Evolutionary conservation across 2,797 vertebrate species (phyloP).

Genomic region (Sebastes diaconus): DNA sequence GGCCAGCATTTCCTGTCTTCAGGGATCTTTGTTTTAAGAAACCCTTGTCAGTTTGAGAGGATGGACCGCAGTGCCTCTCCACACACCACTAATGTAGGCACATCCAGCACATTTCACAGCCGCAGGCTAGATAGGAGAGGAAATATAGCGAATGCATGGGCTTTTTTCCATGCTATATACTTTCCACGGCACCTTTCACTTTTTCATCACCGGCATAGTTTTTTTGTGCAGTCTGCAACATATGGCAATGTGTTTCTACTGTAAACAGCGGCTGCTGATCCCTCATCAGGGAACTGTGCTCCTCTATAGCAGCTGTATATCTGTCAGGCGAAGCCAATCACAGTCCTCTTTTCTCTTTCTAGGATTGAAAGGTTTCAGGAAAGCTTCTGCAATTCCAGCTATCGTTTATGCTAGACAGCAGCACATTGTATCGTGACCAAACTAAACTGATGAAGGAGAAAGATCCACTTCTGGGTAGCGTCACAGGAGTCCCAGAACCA

Average conservation of each 20-base stretch:
- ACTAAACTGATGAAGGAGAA: conserved; percentile 26
- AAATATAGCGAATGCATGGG: conserved; percentile 42
- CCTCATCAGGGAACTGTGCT: conserved; percentile 24
- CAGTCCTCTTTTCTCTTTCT: conserved; percentile 27
- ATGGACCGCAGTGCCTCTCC: conserved; percentile 35
- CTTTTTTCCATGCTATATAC: conserved; percentile 28
- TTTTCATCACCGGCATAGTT: conserved; percentile 9
- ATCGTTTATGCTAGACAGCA: background rate
- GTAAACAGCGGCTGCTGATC: conserved; percentile 48
- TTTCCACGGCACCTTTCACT: conserved; percentile 23
- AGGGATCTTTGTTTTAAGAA: conserved; percentile 59
- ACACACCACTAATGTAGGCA: conserved; percentile 43
- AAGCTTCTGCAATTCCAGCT: conserved; percentile 5
- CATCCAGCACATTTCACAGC: conserved; percentile 65
- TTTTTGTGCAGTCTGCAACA: conserved; percentile 43
- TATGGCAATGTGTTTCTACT: conserved; percentile 38
- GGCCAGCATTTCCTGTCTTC: conserved; percentile 67
- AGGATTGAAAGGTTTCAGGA: conserved; percentile 33
- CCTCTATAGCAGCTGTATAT: conserved; percentile 37
- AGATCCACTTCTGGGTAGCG: background rate
- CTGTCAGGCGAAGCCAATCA: conserved; percentile 43
- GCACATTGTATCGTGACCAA: background rate
- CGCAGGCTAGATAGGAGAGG: conserved; percentile 16
- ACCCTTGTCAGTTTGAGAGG: conserved; percentile 39
- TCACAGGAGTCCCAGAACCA: background rate